Evolutionary conservation across 2,113 vertebrate genomes (phyloP).

Genomic region (Malurus alboscapulatus): DNA sequence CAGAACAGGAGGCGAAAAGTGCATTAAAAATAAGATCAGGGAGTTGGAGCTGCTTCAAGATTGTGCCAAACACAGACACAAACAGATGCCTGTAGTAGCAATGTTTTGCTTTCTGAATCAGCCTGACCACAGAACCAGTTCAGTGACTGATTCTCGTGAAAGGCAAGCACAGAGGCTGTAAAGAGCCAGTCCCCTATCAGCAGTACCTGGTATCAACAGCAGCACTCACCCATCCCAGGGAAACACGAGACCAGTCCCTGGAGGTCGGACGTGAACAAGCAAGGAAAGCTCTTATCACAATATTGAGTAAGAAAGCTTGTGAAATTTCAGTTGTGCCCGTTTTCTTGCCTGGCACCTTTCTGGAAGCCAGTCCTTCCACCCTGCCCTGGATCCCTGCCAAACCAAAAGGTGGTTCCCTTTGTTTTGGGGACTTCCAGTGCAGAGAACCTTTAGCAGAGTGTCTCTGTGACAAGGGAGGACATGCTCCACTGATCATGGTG

Average conservation of each 20-base stretch:
- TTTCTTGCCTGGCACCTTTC: background rate
- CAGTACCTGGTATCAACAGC: background rate
- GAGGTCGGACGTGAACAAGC: background rate
- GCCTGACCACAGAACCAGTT: background rate
- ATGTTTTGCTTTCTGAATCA: conserved; percentile 16
- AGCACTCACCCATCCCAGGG: fast-evolving
- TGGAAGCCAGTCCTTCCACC: background rate
- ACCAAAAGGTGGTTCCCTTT: background rate
- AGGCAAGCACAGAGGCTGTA: background rate
- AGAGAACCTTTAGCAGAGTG: background rate
- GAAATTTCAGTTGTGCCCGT: background rate
- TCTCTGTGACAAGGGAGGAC: background rate
- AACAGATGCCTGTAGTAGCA: background rate
- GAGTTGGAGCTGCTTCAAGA: background rate
- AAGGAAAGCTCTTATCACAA: background rate
- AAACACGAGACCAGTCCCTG: background rate
- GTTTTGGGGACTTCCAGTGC: background rate
- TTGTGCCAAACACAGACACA: background rate
- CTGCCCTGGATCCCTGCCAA: background rate
- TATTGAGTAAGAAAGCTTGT: background rate
- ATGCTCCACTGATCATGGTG: background rate
- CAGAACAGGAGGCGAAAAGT: background rate
- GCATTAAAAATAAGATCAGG: background rate
- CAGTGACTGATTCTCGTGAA: background rate
- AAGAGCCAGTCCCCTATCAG: background rate